Percentiles rank a stretch among this genome's conserved stretches.
Conservation (phyloP, 23 tunicate genomes). For the Botrylloides violaceus region DNA sequence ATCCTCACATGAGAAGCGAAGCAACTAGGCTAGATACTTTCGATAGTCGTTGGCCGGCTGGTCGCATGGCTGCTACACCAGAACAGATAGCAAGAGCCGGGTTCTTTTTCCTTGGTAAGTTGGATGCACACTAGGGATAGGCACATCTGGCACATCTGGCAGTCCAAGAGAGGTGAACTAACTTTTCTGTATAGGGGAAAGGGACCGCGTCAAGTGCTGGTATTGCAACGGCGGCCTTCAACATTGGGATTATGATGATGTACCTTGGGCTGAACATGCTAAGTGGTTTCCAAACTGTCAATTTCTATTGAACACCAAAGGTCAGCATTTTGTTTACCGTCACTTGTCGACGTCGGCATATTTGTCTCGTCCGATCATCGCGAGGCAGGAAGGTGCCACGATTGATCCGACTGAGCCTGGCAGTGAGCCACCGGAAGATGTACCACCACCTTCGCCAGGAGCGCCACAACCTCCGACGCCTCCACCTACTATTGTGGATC, state of each 20-base stretch:
- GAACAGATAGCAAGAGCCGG: constrained; percentile 58
- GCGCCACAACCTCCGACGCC: constrained; percentile 25
- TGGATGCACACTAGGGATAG: not conserved
- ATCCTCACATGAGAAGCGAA: constrained; percentile 68
- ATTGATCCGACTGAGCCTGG: constrained; percentile 9
- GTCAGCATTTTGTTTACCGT: constrained; percentile 19
- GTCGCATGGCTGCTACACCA: constrained; percentile 37
- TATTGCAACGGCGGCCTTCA: constrained; percentile 27
- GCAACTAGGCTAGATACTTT: constrained; percentile 47
- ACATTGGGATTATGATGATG: constrained; percentile 23
- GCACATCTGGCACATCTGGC: no score
- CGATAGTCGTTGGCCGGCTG: constrained; percentile 62
- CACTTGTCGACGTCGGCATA: constrained; percentile 7
- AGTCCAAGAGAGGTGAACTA: no score
- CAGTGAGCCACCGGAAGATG: not conserved
- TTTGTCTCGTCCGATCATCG: constrained; percentile 26
- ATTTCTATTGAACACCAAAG: constrained; percentile 12
- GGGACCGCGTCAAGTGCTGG: constrained; percentile 32
- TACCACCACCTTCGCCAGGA: constrained; percentile 10
- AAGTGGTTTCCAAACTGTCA: constrained; percentile 34
- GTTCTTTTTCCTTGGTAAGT: constrained; percentile 58
- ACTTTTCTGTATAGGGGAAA: constrained; percentile 4
- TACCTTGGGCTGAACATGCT: constrained; percentile 21
- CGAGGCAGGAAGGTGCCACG: constrained; percentile 18
- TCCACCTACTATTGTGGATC: constrained; percentile 76